phyloP scores from a whole-genome alignment of 2,797 vertebrate genomes.

The Knipowitschia caucasica region DNA sequence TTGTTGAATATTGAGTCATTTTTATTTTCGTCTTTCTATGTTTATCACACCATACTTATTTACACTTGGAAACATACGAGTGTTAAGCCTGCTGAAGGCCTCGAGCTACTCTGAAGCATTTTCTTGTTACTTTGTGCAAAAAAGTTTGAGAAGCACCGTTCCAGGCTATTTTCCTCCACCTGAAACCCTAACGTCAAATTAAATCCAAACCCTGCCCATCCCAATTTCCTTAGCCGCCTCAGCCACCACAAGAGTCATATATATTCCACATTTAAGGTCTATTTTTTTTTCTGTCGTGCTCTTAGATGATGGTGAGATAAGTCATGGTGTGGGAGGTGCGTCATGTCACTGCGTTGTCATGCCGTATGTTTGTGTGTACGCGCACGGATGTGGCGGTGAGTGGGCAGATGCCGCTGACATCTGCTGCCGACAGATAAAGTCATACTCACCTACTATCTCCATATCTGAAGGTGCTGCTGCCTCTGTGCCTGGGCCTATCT shows the following conservation, averaged over 20 bases:
- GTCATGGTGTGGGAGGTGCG: constrained; percentile 38
- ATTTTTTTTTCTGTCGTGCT: constrained; percentile 35
- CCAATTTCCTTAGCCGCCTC: constrained; percentile 9
- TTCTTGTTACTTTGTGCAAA: too few species aligned
- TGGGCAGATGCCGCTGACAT: constrained; percentile 63
- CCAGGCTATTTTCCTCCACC: neutral
- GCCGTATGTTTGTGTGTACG: constrained; percentile 11
- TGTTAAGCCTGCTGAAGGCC: too few species aligned
- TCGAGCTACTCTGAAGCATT: too few species aligned
- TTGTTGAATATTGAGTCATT: too few species aligned
- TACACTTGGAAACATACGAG: too few species aligned
- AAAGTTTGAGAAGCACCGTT: too few species aligned
- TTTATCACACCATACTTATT: too few species aligned
- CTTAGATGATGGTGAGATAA: constrained; percentile 49
- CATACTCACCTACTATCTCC: constrained; percentile 47
- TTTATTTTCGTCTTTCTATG: too few species aligned
- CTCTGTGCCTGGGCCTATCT: constrained; percentile 18
- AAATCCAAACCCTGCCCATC: constrained; percentile 15
- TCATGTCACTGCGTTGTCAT: constrained; percentile 31
- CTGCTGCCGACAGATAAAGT: constrained; percentile 68
- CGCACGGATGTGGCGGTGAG: constrained; percentile 15
- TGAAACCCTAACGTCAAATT: constrained; percentile 1
- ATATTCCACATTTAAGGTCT: constrained; percentile 27
- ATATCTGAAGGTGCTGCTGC: constrained; percentile 44
- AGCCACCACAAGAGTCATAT: constrained; percentile 18